Evolutionary conservation across 2,888 invertebrate genomes (phyloP), one percentile per base, ranked within the genome.

Genomic region (Dendrolimus houi): DNA sequence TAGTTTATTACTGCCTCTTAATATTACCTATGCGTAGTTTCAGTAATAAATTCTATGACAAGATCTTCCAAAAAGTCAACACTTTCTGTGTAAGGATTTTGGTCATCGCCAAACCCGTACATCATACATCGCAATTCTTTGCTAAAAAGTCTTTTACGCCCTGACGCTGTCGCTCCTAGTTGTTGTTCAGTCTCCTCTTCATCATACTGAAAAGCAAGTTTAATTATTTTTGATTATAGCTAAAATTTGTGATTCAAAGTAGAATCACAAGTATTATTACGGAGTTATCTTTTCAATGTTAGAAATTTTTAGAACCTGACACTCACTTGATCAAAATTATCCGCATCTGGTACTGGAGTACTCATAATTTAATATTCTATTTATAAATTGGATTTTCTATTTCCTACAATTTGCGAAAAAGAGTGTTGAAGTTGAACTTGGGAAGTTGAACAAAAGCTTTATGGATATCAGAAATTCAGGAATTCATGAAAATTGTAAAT

Each of bases 21-120:
- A 29, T 13, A 41, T 75, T 90, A 96, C 95, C 91, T 92, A 64
- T 95, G 95, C 1, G 96, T 96, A 91, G 97, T 98, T 91, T 99
- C 98, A 1, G 97, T 97, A 41, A 99, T 97, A 82, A 98, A 99
- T 87, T 99, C 98, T 67, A 99, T 97, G 0, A 99, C 99, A 55
- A 99, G 89, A 83, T 99, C 99, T 87, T 99, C 99, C 55, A 99
- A 91, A 55, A 99, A 93, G 81, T 99, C 99, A 0, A 99, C 98
- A 78, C 98, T 98, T 87, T 99, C 99, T 1, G 99, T 99, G 75
- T 98, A 99, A 0, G 99, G 99, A 88, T 99, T 99, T 81, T 98
- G 98, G 79, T 99, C 99, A 83, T 99, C 99, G 7, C 99, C 99
- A 92, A 99, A 99, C 0, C 99, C 99, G 82, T 98, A 99, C 98